Percentiles rank a stretch among this genome's conserved stretches.
phyloP scores from a whole-genome alignment of 2,797 vertebrate genomes.

The Epinephelus malabaricus region DNA sequence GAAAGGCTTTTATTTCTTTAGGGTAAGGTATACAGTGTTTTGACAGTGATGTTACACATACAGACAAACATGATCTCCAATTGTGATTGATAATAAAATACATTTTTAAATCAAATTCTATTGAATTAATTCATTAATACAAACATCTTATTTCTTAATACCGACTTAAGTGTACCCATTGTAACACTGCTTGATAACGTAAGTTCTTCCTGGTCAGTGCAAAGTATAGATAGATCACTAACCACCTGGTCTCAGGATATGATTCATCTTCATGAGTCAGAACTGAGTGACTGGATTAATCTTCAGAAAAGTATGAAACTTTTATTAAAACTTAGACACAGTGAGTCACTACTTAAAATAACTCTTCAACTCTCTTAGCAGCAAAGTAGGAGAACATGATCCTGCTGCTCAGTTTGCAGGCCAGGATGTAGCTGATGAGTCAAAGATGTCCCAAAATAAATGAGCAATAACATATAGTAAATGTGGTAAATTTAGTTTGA shows the following conservation, averaged over 20 bases:
- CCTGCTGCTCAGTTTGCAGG: conserved; percentile 12
- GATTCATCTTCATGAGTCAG: conserved; percentile 46
- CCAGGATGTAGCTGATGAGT: conserved; percentile 21
- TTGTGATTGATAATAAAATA: neutral
- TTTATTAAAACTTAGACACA: conserved; percentile 10
- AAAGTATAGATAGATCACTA: neutral
- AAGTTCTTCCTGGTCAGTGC: neutral
- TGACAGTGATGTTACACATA: conserved; percentile 1
- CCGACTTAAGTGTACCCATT: neutral
- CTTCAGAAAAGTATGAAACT: conserved; percentile 5
- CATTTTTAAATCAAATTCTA: neutral
- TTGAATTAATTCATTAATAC: neutral
- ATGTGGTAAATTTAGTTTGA: neutral
- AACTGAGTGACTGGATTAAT: conserved; percentile 29
- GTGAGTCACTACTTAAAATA: conserved; percentile 44
- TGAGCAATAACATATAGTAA: neutral
- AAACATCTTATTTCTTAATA: neutral
- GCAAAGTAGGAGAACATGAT: conserved; percentile 4
- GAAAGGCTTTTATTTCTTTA: neutral
- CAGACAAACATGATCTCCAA: neutral
- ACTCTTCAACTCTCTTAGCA: conserved; percentile 4
- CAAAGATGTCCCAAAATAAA: conserved; percentile 6
- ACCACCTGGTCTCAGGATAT: conserved; percentile 1
- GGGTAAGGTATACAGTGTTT: neutral
- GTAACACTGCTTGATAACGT: neutral